A percentile compares a stretch with the other conserved stretches of the same genome.
phyloP scores from a whole-genome alignment of 64 coral and sea anemone genomes.

The Acropora yongei region DNA sequence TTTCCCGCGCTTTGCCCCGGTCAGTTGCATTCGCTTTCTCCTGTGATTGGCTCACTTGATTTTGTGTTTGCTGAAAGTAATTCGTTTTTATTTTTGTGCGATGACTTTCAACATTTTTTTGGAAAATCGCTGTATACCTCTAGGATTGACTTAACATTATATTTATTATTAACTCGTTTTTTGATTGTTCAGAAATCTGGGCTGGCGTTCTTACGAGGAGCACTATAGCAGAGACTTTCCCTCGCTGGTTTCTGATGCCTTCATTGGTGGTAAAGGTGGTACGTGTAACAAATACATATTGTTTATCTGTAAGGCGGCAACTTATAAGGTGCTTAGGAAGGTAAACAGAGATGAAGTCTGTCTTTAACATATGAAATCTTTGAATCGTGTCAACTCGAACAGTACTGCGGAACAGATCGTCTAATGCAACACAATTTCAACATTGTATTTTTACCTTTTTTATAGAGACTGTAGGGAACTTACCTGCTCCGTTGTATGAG shows the following conservation, averaged over 20 bases:
- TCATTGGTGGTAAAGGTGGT: neutral
- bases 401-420: neutral
- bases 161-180: neutral
- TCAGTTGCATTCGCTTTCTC: too few relatives aligned
- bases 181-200: slow-evolving; percentile 49
- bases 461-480: neutral
- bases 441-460: neutral
- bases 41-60: too few relatives aligned
- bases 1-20: too few relatives aligned
- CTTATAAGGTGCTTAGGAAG: neutral
- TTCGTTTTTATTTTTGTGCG: too few relatives aligned
- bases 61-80: too few relatives aligned
- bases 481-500: slow-evolving; percentile 13
- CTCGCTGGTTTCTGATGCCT: neutral
- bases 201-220: slow-evolving; percentile 32
- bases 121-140: too few relatives aligned
- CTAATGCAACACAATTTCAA: neutral
- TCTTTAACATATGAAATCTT: too few relatives aligned
- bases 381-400: too few relatives aligned
- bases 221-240: slow-evolving; percentile 56
- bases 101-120: too few relatives aligned
- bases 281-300: neutral
- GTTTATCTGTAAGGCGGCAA: neutral
- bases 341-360: neutral
- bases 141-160: too few relatives aligned